Conservation (phyloP, 2,113 vertebrate genomes). For the Anarrhichthys ocellatus region DNA sequence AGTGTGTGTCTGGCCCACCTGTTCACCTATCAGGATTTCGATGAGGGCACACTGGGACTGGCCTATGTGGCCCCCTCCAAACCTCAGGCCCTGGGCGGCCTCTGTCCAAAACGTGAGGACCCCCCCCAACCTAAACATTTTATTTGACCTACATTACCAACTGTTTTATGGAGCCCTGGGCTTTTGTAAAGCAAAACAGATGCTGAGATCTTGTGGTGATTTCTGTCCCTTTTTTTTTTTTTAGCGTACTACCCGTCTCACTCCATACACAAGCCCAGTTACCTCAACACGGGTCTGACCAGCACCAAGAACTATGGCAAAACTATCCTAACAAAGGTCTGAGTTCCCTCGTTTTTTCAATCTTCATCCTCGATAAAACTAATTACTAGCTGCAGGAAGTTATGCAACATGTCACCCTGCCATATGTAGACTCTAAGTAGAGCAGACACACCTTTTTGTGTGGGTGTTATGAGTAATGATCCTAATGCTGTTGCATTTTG, state of each 20-base stretch:
- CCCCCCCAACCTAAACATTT: too few relatives aligned
- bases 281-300: slow-evolving; percentile 97
- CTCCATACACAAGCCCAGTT: slow-evolving; percentile 89
- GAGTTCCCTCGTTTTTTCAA: not conserved
- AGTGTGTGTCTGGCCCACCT: slow-evolving; percentile 95
- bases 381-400: not conserved
- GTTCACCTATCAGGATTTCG: slow-evolving; percentile 99
- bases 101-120: slow-evolving; percentile 92
- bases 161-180: not conserved
- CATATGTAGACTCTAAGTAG: slow-evolving; percentile 16
- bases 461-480: slow-evolving; percentile 42
- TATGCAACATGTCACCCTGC: slow-evolving; percentile 26
- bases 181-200: not conserved
- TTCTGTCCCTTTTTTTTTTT: slow-evolving; percentile 52
- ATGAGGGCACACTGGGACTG: slow-evolving; percentile 94
- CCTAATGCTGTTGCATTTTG: not conserved
- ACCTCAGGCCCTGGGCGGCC: slow-evolving; percentile 90
- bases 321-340: slow-evolving; percentile 98
- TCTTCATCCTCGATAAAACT: not conserved
- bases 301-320: slow-evolving; percentile 99
- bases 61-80: slow-evolving; percentile 96
- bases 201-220: slow-evolving; percentile 11
- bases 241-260: slow-evolving; percentile 89
- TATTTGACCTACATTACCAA: not conserved
- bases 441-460: slow-evolving; percentile 41